phyloP scores from a whole-genome alignment of 2,113 vertebrate genomes.

The Calyptomena viridis region DNA sequence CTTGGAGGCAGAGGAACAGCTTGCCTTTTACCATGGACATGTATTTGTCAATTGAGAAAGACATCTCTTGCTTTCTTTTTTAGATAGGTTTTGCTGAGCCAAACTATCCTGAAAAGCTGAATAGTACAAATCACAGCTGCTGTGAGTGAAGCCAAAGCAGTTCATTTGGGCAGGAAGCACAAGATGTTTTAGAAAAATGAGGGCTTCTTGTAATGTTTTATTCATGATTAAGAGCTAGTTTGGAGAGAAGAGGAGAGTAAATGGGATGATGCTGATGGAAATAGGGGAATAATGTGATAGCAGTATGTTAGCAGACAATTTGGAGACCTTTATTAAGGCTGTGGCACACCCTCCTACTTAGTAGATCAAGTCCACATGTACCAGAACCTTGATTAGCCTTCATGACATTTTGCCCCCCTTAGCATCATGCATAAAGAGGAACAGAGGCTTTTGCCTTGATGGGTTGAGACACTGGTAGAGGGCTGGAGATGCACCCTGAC shows the following conservation, averaged over 20 bases:
- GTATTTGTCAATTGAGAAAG: background rate
- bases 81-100: background rate
- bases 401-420: background rate
- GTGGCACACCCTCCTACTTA: background rate
- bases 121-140: background rate
- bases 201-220: background rate
- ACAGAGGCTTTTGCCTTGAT: background rate
- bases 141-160: background rate
- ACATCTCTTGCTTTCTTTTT: background rate
- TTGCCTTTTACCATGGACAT: background rate
- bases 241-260: background rate
- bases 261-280: background rate
- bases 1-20: background rate
- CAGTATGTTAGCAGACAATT: background rate
- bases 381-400: background rate
- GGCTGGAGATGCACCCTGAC: background rate
- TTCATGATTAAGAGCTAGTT: background rate
- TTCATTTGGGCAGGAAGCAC: background rate
- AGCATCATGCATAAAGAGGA: background rate
- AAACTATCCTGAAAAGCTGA: background rate
- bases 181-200: background rate
- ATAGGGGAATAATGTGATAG: background rate
- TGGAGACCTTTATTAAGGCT: background rate
- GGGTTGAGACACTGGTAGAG: background rate
- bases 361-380: fast-evolving